These are phyloP conservation scores for Pimephales promelas DNA, from an alignment of 2,113 vertebrate genomes.

Conservation along the genomic window DNA sequence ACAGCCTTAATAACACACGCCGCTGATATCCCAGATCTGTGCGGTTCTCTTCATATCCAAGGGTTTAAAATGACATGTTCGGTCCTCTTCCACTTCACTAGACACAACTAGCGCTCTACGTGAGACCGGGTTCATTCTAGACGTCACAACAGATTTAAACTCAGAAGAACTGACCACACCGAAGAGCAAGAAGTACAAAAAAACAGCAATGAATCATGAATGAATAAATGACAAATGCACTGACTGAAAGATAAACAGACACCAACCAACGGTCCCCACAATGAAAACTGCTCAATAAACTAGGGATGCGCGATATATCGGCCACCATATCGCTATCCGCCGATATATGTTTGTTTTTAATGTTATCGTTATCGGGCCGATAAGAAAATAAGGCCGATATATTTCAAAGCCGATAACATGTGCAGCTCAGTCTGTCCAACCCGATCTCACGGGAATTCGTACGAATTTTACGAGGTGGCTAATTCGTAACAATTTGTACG, in stretches of 20 bases:
- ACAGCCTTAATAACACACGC: conserved; percentile 41
- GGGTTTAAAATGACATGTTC: conserved; percentile 18
- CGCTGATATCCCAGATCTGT: conserved; percentile 17
- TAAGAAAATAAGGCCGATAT: no score
- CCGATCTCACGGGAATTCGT: no score
- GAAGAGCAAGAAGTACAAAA: not conserved
- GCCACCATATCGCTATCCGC: no score
- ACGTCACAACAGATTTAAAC: conserved; percentile 11
- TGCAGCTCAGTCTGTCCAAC: no score
- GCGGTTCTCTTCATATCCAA: not conserved
- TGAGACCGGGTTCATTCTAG: not conserved
- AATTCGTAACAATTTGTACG: no score
- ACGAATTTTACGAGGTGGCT: no score
- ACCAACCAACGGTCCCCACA: not conserved
- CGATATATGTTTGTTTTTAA: no score
- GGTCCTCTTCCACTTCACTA: conserved; percentile 20
- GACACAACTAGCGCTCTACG: not conserved
- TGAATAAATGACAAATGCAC: not conserved
- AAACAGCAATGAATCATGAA: not conserved
- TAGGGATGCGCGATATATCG: no score
- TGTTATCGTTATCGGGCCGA: no score
- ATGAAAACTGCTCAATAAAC: not conserved
- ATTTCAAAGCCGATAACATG: no score
- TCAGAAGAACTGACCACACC: not conserved
- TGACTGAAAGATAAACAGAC: not conserved